Evolutionary conservation across 37 sponge, comb jelly and placozoan genomes (phyloP), one percentile per base, ranked within the genome.

Genomic region (Ianthella basta): DNA sequence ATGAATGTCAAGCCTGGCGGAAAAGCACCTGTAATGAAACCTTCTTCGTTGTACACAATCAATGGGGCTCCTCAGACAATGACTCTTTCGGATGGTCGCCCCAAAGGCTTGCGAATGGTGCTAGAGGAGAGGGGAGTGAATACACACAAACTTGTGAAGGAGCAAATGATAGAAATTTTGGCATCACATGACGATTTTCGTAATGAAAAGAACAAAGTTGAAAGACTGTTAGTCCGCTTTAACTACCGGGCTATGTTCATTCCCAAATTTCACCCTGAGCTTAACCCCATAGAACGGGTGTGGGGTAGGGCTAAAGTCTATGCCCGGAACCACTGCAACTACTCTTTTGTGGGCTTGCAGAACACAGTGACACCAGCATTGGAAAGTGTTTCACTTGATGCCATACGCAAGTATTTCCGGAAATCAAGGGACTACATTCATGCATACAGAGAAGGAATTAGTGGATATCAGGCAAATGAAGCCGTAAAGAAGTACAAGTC

Each of bases 1-100:
- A 86, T 86, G 86, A 86, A 86, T 37, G 79, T 86, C 5, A 60
- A 78, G 16, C 80, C 79, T 40, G 86, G 79, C 36, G 86, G 86
- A 16, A 25, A 16, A 27, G 79, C 60, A 59, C 85, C 77, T 61
- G 14, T 34, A 60, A 60, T 82, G 65, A 13, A 65, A 16, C n/a
- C n/a, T n/a, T 23, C 32, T 38, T 38, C 82, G 16, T 1, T 27
- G 4, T 30, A 23, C 14, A 35, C 10, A 12, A 5, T 13, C 25
- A 75, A 75, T 41, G 78, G 82, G 5, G 10, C 40, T 34, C 29
- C 40, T 35, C 53, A 23, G 15, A 12, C 0, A 25, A 82, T 82
- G 82, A 66, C 61, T 12, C 20, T 21, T 64, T 0, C 0, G 20
- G 27, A 65, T 16, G 82, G 82, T 21, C n/a, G 5, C 12, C 67